A percentile compares a stretch with the other conserved stretches of the same genome.
Evolutionary conservation across 2,797 vertebrate genomes (phyloP).

Genomic region (Aratinga solstitialis): DNA sequence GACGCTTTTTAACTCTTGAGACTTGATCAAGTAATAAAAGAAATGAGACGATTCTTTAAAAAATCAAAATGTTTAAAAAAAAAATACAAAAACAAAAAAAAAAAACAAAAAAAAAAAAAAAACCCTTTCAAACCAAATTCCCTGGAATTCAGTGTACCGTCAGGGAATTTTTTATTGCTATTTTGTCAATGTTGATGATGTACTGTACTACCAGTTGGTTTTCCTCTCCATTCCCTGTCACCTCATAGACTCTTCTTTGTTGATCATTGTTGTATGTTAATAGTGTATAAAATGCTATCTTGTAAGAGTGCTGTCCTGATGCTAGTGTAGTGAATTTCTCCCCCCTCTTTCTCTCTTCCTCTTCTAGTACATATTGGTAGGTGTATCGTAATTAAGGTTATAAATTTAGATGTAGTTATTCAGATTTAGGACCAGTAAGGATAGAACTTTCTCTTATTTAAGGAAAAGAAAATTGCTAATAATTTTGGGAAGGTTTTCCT

Average conservation of each 20-base stretch:
- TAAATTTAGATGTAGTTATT: conserved; percentile 91
- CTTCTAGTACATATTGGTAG: conserved; percentile 93
- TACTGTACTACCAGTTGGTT: conserved; percentile 89
- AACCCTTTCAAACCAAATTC: conserved; percentile 74
- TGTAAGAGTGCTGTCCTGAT: conserved; percentile 96
- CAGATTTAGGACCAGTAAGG: conserved; percentile 98
- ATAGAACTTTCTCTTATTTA: conserved; percentile 96
- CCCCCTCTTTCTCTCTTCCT: conserved; percentile 80
- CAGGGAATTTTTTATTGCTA: conserved; percentile 86
- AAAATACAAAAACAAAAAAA: conserved; percentile 54
- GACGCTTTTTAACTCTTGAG: conserved; percentile 88
- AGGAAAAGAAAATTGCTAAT: conserved; percentile 80
- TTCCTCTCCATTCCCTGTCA: conserved; percentile 86
- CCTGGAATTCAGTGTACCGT: conserved; percentile 84
- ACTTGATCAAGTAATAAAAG: conserved; percentile 87
- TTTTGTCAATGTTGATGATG: conserved; percentile 91
- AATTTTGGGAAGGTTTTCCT: conserved; percentile 84
- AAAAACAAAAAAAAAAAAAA: conserved; percentile 48
- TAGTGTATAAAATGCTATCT: conserved; percentile 92
- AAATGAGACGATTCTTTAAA: conserved; percentile 82
- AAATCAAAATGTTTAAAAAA: conserved; percentile 74
- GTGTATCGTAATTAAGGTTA: conserved; percentile 93
- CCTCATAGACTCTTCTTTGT: conserved; percentile 85
- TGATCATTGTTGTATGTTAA: conserved; percentile 90
- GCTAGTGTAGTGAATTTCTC: conserved; percentile 87